These are phyloP conservation scores for Sinotaia quadrata DNA, from an alignment of 2,888 invertebrate species.

Conservation along the genomic window DNA sequence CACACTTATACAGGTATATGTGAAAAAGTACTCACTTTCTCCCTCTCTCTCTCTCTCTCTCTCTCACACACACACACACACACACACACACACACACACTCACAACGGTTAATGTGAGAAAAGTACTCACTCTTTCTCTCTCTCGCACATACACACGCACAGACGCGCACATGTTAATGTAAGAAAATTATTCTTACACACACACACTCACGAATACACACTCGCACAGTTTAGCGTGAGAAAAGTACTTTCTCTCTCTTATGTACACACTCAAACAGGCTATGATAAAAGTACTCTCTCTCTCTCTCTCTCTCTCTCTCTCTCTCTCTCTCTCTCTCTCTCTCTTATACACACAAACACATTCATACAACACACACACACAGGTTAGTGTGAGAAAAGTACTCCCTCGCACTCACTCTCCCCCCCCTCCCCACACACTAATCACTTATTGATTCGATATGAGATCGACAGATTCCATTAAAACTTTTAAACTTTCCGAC, in stretches of 20 bases:
- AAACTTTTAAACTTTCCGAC: too few species aligned
- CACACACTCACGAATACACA: slow-evolving; percentile 7
- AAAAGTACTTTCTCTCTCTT: neutral
- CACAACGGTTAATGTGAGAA: neutral
- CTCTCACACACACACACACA: slow-evolving; percentile 12
- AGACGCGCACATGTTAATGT: neutral
- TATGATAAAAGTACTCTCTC: too few species aligned
- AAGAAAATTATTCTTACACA: too few species aligned
- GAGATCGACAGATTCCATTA: too few species aligned
- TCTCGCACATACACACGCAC: neutral
- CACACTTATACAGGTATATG: neutral
- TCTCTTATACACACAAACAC: neutral
- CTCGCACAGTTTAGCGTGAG: neutral
- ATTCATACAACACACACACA: neutral
- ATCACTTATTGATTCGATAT: too few species aligned
- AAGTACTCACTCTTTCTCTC: neutral
- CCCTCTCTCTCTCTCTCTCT: neutral
- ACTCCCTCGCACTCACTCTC: neutral
- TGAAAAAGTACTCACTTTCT: neutral
- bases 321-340: slow-evolving; percentile 4
- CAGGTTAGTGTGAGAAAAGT: neutral
- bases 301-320: neutral
- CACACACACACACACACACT: slow-evolving; percentile 15
- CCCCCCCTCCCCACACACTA: neutral
- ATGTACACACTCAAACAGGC: neutral